Evolutionary conservation across 2,797 vertebrate genomes (phyloP).

Genomic region (Champsocephalus esox): DNA sequence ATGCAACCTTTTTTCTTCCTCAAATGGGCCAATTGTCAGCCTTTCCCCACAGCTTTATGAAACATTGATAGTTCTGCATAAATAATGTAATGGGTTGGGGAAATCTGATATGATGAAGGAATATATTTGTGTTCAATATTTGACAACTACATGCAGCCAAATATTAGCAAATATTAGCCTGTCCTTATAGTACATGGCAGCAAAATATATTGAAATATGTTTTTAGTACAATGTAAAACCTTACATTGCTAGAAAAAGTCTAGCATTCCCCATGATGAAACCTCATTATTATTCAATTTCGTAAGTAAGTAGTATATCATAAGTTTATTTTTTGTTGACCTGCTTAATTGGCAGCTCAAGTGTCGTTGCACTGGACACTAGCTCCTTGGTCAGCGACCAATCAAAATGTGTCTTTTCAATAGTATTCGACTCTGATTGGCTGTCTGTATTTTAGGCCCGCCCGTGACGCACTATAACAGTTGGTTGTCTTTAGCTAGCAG

Average conservation of each 20-base stretch:
- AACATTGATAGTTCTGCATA: not conserved
- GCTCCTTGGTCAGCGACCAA: slow-evolving; percentile 14
- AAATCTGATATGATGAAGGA: not conserved
- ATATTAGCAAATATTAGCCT: not conserved
- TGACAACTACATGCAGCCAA: not conserved
- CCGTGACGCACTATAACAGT: not conserved
- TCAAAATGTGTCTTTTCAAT: not conserved
- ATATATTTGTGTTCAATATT: not conserved
- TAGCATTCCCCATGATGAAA: not conserved
- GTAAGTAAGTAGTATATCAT: not conserved
- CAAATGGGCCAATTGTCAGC: not conserved
- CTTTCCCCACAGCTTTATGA: not conserved
- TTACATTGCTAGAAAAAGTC: not conserved
- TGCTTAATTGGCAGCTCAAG: not conserved
- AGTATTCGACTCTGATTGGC: slow-evolving; percentile 50
- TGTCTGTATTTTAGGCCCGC: not conserved
- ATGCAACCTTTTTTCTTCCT: not conserved
- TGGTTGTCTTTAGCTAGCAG: not conserved
- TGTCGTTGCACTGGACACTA: too few relatives aligned
- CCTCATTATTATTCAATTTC: not conserved
- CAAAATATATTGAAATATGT: not conserved
- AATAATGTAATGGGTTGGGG: too few relatives aligned
- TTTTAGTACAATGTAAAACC: not conserved
- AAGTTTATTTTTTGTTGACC: not conserved
- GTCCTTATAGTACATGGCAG: not conserved